Evolutionary conservation across 2,797 vertebrate species (phyloP).

Genomic region (Gallinago solitaria): DNA sequence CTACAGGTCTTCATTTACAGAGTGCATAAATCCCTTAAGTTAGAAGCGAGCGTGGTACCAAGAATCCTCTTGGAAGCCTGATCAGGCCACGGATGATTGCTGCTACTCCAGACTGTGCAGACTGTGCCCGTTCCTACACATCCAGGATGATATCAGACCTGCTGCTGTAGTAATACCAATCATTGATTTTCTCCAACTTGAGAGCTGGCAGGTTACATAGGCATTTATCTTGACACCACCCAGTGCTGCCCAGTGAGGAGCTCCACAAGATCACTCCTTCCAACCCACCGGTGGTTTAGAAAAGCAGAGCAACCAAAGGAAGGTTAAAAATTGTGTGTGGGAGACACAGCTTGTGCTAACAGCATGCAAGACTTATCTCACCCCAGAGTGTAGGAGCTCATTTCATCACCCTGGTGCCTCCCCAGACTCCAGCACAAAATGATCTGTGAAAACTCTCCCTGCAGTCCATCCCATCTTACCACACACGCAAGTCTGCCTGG

Average conservation of each 20-base stretch:
- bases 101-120: not conserved
- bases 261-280: not conserved
- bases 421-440: not conserved
- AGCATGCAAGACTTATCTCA: not conserved
- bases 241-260: not conserved
- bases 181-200: not conserved
- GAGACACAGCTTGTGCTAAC: not conserved
- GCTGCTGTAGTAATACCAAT: not conserved
- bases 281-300: not conserved
- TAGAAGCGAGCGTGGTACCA: not conserved
- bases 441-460: not conserved
- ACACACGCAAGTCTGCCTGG: not conserved
- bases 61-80: not conserved
- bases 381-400: not conserved
- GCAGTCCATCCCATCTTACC: fast-evolving
- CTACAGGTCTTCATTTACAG: not conserved
- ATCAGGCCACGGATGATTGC: not conserved
- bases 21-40: not conserved
- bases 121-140: not conserved
- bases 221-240: not conserved
- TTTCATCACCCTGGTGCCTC: not conserved
- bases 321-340: not conserved
- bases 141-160: not conserved
- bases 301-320: not conserved
- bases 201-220: not conserved